A percentile compares a stretch with the other conserved stretches of the same genome.
These are phyloP conservation scores for Lepus timidus DNA, from an alignment of 2,113 vertebrate genomes.

Conservation along the genomic window DNA sequence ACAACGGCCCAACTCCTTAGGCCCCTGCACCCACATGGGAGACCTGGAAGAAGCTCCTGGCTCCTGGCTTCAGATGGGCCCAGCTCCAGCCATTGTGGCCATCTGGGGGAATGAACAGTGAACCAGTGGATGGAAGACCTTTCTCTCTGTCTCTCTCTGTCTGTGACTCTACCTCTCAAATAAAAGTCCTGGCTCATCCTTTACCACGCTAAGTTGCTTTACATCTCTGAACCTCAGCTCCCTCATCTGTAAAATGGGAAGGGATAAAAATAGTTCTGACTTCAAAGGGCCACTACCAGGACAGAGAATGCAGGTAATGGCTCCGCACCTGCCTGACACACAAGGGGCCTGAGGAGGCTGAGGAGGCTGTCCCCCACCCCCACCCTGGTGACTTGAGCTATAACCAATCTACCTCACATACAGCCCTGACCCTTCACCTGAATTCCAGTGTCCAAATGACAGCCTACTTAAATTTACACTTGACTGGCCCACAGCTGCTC, in stretches of 20 bases:
- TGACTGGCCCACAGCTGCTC: background rate
- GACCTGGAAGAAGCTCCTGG: no score
- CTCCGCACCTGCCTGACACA: background rate
- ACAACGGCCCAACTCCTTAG: no score
- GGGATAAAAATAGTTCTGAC: background rate
- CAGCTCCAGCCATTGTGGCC: no score
- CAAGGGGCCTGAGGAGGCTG: background rate
- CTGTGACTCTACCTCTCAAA: no score
- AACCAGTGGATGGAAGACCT: no score
- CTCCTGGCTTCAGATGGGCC: no score
- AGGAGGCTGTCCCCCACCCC: background rate
- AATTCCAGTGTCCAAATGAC: background rate
- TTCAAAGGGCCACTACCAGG: background rate
- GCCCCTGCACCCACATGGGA: no score
- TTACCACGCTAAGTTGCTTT: background rate
- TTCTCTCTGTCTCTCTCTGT: no score
- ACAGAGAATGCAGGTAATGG: background rate
- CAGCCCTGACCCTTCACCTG: background rate
- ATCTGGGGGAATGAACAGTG: no score
- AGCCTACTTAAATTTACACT: background rate
- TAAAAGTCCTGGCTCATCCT: background rate
- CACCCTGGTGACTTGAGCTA: background rate
- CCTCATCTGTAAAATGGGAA: conserved; percentile 35
- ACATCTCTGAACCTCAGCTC: background rate
- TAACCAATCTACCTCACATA: background rate